Base-by-base conservation (phyloP, 2,113 vertebrate species). In the Pelusios castaneus region DNA sequence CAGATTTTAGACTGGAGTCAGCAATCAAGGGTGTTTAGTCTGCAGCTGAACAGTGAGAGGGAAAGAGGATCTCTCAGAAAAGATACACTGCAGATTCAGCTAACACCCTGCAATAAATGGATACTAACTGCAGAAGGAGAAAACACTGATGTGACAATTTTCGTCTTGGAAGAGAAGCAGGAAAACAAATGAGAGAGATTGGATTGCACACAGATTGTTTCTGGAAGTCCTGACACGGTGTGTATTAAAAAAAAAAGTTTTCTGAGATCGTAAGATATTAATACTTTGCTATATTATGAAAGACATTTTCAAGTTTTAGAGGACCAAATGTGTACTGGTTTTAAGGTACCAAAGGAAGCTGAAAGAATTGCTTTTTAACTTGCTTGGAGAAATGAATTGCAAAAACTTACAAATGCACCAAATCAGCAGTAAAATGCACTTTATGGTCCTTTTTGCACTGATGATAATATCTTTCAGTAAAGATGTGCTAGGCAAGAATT, bases 401-500 rank as follows among this genome's bases (percentile, higher is more conserved):
- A 5, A 34, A 79, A 82, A 81, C 93, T 83, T 96, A 77, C 93
- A 81, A 49, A 94, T 80, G 97, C 94, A 51, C 84, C 92, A 52
- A 67, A 84, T 95, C 95, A 77, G 91, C 89, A 2, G 95, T 90
- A 96, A 95, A 75, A 98, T 98, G 98, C 98, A 96, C 98, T 92
- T 98, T 97, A 79, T 96, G 38, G 79, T 97, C n/a, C 6, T 95
- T 52, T 90, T 97, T 98, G 73, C 98, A 92, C 94, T 99, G 75
- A 12, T 97, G 80, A 6, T 97, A 47, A n/a, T 97, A 11, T 95
- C 87, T 85, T 89, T 98, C 54, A 56, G 94, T 91, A 97, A 93
- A 60, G 81, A 83, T 58, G 97, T 89, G 31, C 84, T 96, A 84
- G 98, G 98, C 75, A 99, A 98, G 97, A 99, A 99, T 97, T 93